Evolutionary conservation across 2,888 invertebrate genomes (phyloP), one percentile per base, ranked within the genome.

Genomic region (Drosophila putrida): DNA sequence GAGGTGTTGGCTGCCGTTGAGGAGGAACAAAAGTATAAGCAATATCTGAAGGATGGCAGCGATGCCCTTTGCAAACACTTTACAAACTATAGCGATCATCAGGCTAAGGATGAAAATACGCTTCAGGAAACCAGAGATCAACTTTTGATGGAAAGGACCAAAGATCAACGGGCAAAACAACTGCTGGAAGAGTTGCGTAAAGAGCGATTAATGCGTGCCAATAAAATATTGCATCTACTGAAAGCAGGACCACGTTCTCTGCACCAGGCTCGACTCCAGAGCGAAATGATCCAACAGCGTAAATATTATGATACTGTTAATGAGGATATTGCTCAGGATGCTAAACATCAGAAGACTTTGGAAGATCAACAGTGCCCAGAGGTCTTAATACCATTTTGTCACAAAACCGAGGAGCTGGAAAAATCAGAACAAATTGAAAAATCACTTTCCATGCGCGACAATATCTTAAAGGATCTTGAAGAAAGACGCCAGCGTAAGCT

Each of bases 141-240:
- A 0, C 5, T 25, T 0, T 10, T 55, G 4, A n/a, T 39, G 4
- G 46, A 33, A 8, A 33, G 25, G 11, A 38, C 47, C 9, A 54
- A 28, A 5, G 44, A 46, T 6, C 11, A 46, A 28, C 0, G 9
- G n/a, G 60, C 73, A 0, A 50, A 67, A 20, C 2, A 35, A 5
- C 8, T 71, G 1, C 25, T 61, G 1, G 74, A 70, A 0, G 51
- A 61, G 4, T 1, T 43, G 9, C 89, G 85, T n/a, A 84, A 75
- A 39, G 78, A 87, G n/a, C 69, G 85, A 3, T 73, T 86, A 0
- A 33, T 80, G 10, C 59, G 74, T 0, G 89, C 85, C 15, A 67
- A 75, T 11, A 43, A 15, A 0, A 54, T 86, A 10, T 4, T 88
- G 28, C 38, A 73, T 5, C 41, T 15, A 4, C 5, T 86, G 46